Conservation (phyloP, 2,797 vertebrate genomes). For the Ctenochaetus hawaiiensis region DNA sequence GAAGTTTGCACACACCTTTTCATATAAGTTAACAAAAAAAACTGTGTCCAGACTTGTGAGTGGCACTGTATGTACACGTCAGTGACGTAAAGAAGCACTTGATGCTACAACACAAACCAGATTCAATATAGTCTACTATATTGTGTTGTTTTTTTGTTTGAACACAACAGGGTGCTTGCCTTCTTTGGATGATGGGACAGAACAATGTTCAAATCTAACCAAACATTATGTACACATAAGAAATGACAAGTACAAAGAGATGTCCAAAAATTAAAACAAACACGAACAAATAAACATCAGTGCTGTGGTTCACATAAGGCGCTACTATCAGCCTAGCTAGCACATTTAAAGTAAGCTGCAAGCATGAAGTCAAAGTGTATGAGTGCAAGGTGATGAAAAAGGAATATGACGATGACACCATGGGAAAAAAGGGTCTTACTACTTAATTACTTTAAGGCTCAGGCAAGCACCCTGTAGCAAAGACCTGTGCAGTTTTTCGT, state of each 20-base stretch:
- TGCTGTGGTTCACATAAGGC: constrained; percentile 49
- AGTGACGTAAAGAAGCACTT: constrained; percentile 78
- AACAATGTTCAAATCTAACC: constrained; percentile 45
- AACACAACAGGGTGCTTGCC: constrained; percentile 69
- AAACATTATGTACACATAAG: constrained; percentile 53
- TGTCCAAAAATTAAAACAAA: constrained; percentile 15
- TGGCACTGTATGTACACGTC: constrained; percentile 40
- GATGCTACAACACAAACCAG: constrained; percentile 79
- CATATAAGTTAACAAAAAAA: too few relatives aligned
- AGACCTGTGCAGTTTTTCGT: constrained; percentile 73
- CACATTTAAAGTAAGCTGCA: constrained; percentile 55
- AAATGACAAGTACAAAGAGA: constrained; percentile 52
- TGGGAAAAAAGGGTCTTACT: constrained; percentile 16
- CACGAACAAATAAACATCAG: constrained; percentile 31
- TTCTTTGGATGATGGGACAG: constrained; percentile 62
- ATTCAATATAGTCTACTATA: constrained; percentile 44
- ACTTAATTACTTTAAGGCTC: constrained; percentile 65
- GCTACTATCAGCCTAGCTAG: constrained; percentile 39
- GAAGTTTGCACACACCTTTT: too few relatives aligned
- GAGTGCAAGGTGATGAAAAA: constrained; percentile 54
- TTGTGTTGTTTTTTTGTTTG: constrained; percentile 37
- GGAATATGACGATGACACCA: constrained; percentile 27
- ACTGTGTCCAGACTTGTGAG: too few relatives aligned
- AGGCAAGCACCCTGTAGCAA: constrained; percentile 68
- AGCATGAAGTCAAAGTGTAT: constrained; percentile 65